These are phyloP conservation scores for Amphiprion ocellaris DNA, from an alignment of 2,113 vertebrate species.

Conservation along the genomic window DNA sequence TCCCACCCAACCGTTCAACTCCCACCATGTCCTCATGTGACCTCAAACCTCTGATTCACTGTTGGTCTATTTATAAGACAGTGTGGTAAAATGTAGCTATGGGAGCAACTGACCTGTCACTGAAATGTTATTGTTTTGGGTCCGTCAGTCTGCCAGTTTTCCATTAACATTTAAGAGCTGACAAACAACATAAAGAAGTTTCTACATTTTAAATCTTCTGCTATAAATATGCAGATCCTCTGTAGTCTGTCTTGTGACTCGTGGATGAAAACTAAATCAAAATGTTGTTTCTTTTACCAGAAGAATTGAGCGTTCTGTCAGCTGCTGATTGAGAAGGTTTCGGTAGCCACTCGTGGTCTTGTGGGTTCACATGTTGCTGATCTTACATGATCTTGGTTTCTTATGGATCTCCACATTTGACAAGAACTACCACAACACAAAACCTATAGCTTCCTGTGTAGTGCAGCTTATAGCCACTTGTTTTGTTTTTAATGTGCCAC, in stretches of 20 bases:
- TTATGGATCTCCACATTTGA: background rate
- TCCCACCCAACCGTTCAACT: background rate
- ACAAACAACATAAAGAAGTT: too few species aligned
- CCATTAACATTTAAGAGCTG: background rate
- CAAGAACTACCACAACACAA: background rate
- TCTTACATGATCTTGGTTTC: background rate
- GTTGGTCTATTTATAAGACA: too few species aligned
- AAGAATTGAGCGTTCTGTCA: background rate
- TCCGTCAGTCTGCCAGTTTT: background rate
- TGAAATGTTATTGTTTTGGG: background rate
- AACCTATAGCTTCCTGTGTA: background rate
- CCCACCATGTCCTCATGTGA: background rate
- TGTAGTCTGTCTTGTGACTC: background rate
- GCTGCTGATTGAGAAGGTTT: background rate
- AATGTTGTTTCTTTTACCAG: background rate
- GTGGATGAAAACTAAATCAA: background rate
- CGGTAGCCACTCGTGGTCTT: background rate
- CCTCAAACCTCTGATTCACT: background rate
- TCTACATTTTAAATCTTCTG: background rate
- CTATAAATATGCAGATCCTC: rapidly evolving
- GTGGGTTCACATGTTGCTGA: background rate
- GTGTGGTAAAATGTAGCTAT: too few species aligned
- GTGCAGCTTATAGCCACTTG: rapidly evolving
- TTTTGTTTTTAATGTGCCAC: background rate
- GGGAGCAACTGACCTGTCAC: background rate